Evolutionary conservation across 1,140 invertebrate species (phyloP).

Genomic region (Yoshiicerus persimilis): DNA sequence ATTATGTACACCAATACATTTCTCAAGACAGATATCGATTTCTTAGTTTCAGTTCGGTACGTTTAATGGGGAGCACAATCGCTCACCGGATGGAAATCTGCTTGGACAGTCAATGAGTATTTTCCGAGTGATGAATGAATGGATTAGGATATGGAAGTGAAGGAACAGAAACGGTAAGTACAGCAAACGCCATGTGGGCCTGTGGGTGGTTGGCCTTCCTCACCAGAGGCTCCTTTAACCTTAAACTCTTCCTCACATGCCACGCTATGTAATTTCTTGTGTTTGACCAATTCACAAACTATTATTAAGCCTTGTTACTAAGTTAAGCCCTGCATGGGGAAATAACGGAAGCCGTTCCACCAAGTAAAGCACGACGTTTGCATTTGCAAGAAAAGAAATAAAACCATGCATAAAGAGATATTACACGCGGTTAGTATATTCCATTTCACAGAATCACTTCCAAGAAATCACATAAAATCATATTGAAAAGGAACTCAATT

Average conservation of each 20-base stretch:
- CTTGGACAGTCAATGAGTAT: background rate
- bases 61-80: background rate
- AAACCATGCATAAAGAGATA: background rate
- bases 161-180: background rate
- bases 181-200: background rate
- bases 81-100: conserved; percentile 2
- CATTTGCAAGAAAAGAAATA: background rate
- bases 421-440: background rate
- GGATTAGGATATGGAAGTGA: background rate
- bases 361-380: background rate
- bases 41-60: background rate
- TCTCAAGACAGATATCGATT: background rate
- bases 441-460: background rate
- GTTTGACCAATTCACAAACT: background rate
- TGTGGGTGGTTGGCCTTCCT: background rate
- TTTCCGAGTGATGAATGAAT: background rate
- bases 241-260: background rate
- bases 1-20: background rate
- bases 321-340: too few species aligned
- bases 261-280: background rate
- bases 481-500: background rate
- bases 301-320: background rate
- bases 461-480: background rate
- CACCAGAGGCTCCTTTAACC: background rate
- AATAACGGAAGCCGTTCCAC: background rate